Percentiles rank a stretch among this genome's conserved stretches.
These are phyloP conservation scores for Tichodroma muraria DNA, from an alignment of 2,113 vertebrate species.

Conservation along the genomic window DNA sequence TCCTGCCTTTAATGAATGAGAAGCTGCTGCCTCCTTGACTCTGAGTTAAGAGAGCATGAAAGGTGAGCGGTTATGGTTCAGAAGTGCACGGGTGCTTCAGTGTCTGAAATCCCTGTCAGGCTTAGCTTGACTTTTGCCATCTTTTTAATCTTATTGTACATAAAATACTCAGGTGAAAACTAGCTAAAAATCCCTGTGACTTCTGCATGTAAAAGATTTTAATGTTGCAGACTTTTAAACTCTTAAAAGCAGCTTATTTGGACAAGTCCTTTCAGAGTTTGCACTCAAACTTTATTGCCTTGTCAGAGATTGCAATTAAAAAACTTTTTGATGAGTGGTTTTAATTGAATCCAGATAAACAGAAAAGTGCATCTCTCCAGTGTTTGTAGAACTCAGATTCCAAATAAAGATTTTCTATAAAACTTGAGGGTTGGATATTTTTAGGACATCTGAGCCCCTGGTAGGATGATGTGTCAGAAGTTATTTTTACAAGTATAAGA, in stretches of 20 bases:
- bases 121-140: background rate
- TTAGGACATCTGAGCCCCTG: background rate
- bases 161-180: background rate
- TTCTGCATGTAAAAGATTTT: background rate
- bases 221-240: background rate
- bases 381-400: background rate
- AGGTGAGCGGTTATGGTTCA: background rate
- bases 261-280: background rate
- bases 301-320: background rate
- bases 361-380: background rate
- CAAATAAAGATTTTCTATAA: background rate
- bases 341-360: slow-evolving; percentile 1
- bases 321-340: background rate
- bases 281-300: background rate
- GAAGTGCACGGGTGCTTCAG: background rate
- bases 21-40: background rate
- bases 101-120: background rate
- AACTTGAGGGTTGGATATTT: background rate
- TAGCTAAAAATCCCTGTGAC: background rate
- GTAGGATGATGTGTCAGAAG: background rate
- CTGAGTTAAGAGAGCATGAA: background rate
- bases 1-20: background rate
- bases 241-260: background rate
- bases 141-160: background rate
- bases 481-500: background rate